Evolutionary conservation across 2,888 invertebrate genomes (phyloP), one percentile per base, ranked within the genome.

Genomic region (Watsonalla cultraria): DNA sequence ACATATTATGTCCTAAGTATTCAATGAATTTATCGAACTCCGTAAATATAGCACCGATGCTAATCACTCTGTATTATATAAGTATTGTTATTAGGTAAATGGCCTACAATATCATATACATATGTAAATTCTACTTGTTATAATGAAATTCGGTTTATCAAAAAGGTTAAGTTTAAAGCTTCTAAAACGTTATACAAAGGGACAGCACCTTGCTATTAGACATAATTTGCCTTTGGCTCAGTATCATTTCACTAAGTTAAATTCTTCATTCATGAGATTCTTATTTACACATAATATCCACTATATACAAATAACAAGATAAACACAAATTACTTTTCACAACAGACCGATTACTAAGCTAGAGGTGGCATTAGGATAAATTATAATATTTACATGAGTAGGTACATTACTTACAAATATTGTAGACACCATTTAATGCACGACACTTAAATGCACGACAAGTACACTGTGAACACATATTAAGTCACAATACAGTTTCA

Each of bases 221-320:
- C 79, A 78, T 79, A 74, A 73, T 76, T 77, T 81, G 87, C 88
- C 89, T 89, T 88, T 86, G 88, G 88, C 88, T 86, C 78, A 84
- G 74, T 77, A 78, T 78, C 72, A 72, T 66, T 65, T 66, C 60
- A 60, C 47, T 51, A 53, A 54, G 55, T 59, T 62, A 65, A 65
- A 66, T 59, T 69, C 61, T 65, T 63, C 56, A 58, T 61, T 68
- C 53, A 69, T 70, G 85, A 85, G 83, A 84, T 86, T 86, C 83
- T 72, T 72, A 78, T 79, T 73, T 75, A 78, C 74, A 79, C 65
- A 76, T 67, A 42, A 42, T 42, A 68, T 68, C 68, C 60, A 62
- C 61, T 74, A 74, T 73, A 72, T 72, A 72, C 64, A 65, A 61
- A 72, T 61, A 70, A 68, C 62, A 58, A 61, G 61, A 52, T 64